A percentile compares a stretch with the other conserved stretches of the same genome.
phyloP scores from a whole-genome alignment of 2,113 vertebrate genomes.

The Trogon surrucura region DNA sequence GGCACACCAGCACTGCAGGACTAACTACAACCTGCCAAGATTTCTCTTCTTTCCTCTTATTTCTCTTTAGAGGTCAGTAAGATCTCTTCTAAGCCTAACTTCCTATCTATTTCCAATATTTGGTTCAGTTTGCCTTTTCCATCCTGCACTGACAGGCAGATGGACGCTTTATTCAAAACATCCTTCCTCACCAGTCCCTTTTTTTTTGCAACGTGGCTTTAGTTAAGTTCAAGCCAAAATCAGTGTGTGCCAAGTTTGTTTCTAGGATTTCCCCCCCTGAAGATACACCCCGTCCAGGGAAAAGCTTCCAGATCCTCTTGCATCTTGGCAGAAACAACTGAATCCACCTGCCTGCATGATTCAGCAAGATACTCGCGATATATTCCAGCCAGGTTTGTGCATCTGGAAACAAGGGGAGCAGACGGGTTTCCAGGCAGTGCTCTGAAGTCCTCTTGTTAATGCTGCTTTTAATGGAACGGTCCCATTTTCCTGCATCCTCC shows the following conservation, averaged over 20 bases:
- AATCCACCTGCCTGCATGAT: slow-evolving; percentile 30
- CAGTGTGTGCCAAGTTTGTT: slow-evolving; percentile 1
- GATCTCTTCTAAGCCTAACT: background rate
- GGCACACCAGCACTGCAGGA: background rate
- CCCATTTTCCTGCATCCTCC: background rate
- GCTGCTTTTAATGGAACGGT: background rate
- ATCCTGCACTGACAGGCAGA: background rate
- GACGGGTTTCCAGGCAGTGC: background rate
- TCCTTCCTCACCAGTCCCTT: background rate
- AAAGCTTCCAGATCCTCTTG: background rate
- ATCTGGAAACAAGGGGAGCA: background rate
- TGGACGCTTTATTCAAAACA: background rate
- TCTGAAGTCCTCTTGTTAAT: background rate
- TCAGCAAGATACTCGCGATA: background rate
- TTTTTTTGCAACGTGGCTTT: background rate
- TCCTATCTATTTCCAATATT: background rate
- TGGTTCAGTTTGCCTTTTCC: background rate
- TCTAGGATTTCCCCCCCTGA: slow-evolving; percentile 57
- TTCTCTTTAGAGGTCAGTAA: background rate
- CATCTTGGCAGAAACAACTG: background rate
- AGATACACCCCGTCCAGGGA: slow-evolving; percentile 5
- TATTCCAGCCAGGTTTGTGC: background rate
- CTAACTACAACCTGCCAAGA: background rate
- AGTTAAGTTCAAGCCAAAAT: background rate
- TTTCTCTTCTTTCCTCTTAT: background rate